Evolutionary conservation across 2,888 invertebrate genomes (phyloP), one percentile per base, ranked within the genome.

Genomic region (Omphaloscelis lunosa): DNA sequence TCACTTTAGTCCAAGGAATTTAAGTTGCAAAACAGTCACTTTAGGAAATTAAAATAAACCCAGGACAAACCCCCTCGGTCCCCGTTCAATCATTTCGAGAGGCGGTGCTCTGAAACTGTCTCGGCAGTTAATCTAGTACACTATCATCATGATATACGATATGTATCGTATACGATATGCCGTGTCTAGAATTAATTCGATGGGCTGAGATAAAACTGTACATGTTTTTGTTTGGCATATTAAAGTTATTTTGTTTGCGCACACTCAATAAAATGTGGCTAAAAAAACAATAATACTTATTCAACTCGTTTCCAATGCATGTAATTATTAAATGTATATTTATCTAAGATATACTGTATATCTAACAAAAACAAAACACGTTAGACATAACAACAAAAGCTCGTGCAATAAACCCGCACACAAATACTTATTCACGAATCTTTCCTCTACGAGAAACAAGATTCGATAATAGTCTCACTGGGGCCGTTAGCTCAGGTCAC

Each of bases 61-160:
- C 91, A 90, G 91, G 81, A 91, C 93, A 93, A 95, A 94, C 93
- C 95, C 94, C 94, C 95, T 93, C 92, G 93, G 95, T 95, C 96
- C 96, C 96, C 91, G 94, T 93, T 96, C 96, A 96, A 96, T 96
- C 96, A 96, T 96, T 95, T 95, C 95, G 92, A 96, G 93, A 94
- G 94, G 92, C 92, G 91, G 86, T 91, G 91, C 92, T 94, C 94
- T 93, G 94, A 93, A 94, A 94, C 92, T 91, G 94, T 94, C 95
- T 93, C 91, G 89, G 90, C 93, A 93, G 94, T 93, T 93, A 92
- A 93, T 93, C 93, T 93, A 90, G 89, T 89, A 87, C 88, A 91
- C 90, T 91, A 92, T 92, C 91, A 91, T 89, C 89, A 90, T 89
- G 86, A 87, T 87, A 87, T 86, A 90, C 90, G 89, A 91, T 90